phyloP scores from a whole-genome alignment of 2,797 vertebrate species.

The Diglossa cyanea region DNA sequence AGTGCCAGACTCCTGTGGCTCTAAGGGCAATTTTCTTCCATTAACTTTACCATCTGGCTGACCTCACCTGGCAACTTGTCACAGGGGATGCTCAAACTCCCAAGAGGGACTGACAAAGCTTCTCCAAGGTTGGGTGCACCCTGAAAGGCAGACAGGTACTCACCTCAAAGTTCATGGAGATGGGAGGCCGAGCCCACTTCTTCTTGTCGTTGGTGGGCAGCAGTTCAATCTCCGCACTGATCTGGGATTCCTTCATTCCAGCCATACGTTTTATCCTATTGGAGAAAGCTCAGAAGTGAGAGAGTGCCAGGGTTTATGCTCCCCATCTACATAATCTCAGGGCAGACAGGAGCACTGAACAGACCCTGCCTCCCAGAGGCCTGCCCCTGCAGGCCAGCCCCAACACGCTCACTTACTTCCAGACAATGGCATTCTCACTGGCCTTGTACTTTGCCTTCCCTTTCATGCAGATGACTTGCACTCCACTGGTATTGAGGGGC shows the following conservation, averaged over 20 bases:
- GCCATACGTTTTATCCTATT: constrained; percentile 98
- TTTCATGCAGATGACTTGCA: constrained; percentile 99
- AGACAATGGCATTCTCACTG: constrained; percentile 99
- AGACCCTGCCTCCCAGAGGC: neutral
- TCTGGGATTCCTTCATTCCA: constrained; percentile 99
- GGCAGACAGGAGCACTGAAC: neutral
- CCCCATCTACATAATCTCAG: rapidly evolving
- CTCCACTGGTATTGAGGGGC: constrained; percentile 95
- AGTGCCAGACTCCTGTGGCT: neutral
- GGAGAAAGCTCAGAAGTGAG: neutral
- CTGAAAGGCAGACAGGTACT: neutral
- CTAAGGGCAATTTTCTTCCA: neutral
- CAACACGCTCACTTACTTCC: constrained; percentile 88
- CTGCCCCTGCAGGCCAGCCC: neutral
- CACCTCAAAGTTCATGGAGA: constrained; percentile 99
- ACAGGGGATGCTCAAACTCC: neutral
- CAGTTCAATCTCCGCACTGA: constrained; percentile 96
- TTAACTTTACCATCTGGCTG: neutral
- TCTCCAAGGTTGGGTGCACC: neutral
- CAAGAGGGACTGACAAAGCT: neutral
- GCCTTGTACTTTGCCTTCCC: constrained; percentile 99
- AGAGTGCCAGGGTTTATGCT: neutral
- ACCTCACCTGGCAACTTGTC: neutral
- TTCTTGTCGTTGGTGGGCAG: constrained; percentile 98
- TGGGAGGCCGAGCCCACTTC: constrained; percentile 98